Conservation (phyloP, 2,797 vertebrate species). For the Esox lucius region DNA sequence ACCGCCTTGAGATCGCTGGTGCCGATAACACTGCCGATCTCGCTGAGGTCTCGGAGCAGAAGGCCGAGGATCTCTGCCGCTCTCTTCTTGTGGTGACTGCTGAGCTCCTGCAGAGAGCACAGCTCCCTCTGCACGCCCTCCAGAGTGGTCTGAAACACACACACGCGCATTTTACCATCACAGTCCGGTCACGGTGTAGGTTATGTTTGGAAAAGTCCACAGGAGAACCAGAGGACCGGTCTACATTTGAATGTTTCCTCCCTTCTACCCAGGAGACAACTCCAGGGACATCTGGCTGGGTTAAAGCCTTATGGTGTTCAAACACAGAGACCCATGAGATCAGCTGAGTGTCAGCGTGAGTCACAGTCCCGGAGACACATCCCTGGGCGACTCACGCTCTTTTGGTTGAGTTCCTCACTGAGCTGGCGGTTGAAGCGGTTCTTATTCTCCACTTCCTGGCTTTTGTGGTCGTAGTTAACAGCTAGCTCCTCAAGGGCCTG, state of each 20-base stretch:
- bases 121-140: slow-evolving; percentile 82
- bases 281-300: neutral
- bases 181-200: neutral
- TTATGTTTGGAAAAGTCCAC: neutral
- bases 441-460: slow-evolving; percentile 91
- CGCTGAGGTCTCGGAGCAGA: slow-evolving; percentile 88
- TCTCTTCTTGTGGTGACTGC: slow-evolving; percentile 89
- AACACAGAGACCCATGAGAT: neutral
- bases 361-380: neutral
- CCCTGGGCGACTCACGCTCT: slow-evolving; percentile 72
- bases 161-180: slow-evolving; percentile 33
- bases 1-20: slow-evolving; percentile 91
- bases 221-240: neutral
- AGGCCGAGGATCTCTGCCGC: slow-evolving; percentile 87
- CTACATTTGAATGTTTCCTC: no score
- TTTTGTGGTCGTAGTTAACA: slow-evolving; percentile 98
- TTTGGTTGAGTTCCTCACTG: slow-evolving; percentile 86
- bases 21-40: slow-evolving; percentile 89
- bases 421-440: slow-evolving; percentile 83
- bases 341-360: neutral
- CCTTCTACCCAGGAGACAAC: no score
- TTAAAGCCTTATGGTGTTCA: neutral
- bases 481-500: slow-evolving; percentile 96
- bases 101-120: slow-evolving; percentile 85
- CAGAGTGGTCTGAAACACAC: slow-evolving; percentile 75